Conservation (phyloP, 2,888 invertebrate species). For the Chrysopilus asiliformis region DNA sequence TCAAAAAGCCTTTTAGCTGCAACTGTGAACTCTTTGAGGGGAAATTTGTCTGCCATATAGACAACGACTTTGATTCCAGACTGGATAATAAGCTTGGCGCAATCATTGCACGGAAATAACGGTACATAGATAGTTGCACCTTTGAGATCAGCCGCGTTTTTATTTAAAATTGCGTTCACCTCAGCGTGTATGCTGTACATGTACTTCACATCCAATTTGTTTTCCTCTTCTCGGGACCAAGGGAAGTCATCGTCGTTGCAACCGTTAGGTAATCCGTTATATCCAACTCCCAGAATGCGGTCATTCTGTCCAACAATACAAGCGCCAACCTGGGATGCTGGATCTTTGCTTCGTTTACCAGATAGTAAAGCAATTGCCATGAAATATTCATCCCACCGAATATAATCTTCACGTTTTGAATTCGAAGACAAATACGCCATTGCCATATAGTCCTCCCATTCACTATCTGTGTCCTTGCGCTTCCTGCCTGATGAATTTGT, state of each 20-base stretch:
- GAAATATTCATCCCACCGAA: constrained; percentile 89
- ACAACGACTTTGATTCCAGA: constrained; percentile 68
- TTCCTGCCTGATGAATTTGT: too few species aligned
- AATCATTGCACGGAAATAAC: constrained; percentile 94
- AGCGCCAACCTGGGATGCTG: constrained; percentile 84
- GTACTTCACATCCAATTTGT: constrained; percentile 60
- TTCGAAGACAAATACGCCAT: too few species aligned
- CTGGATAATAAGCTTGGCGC: constrained; percentile 93
- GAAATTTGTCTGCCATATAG: constrained; percentile 74
- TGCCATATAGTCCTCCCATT: too few species aligned
- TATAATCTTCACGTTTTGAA: constrained; percentile 39
- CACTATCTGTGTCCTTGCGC: too few species aligned
- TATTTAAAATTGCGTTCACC: constrained; percentile 91
- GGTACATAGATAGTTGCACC: constrained; percentile 77
- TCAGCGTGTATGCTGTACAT: constrained; percentile 96
- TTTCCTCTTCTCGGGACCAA: constrained; percentile 54
- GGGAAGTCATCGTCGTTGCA: constrained; percentile 82
- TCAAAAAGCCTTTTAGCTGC: constrained; percentile 77
- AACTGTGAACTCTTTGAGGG: constrained; percentile 47
- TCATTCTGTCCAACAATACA: constrained; percentile 80
- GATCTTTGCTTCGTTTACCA: constrained; percentile 91
- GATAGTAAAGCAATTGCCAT: constrained; percentile 87
- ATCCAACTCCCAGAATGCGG: constrained; percentile 85
- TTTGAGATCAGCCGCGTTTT: constrained; percentile 61
- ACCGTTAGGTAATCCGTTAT: constrained; percentile 92